These are phyloP conservation scores for Characodon lateralis DNA, from an alignment of 2,797 vertebrate genomes.

Conservation along the genomic window DNA sequence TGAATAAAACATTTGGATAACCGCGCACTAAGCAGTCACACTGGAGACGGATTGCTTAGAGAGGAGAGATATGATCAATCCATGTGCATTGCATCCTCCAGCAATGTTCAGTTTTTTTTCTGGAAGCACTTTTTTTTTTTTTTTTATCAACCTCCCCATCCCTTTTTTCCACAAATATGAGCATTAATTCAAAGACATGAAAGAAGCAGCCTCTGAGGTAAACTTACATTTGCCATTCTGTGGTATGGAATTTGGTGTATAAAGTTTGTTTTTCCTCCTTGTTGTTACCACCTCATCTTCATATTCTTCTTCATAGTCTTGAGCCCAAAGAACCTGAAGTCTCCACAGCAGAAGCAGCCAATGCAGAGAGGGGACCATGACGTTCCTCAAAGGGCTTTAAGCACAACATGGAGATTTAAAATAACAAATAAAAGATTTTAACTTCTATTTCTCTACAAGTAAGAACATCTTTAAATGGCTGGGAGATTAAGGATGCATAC, in stretches of 20 bases:
- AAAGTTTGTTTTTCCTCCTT: constrained; percentile 73
- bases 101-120: constrained; percentile 54
- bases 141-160: constrained; percentile 3
- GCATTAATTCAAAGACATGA: background rate
- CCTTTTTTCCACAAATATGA: background rate
- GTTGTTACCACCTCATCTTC: constrained; percentile 62
- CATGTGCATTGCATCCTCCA: constrained; percentile 47
- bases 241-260: constrained; percentile 73
- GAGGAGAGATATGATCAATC: constrained; percentile 58
- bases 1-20: constrained; percentile 69
- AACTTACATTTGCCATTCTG: constrained; percentile 83
- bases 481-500: constrained; percentile 49
- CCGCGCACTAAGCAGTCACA: constrained; percentile 51
- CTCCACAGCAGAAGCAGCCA: constrained; percentile 84
- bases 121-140: constrained; percentile 21
- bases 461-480: constrained; percentile 28
- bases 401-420: constrained; percentile 29
- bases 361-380: constrained; percentile 69
- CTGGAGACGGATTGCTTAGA: constrained; percentile 62
- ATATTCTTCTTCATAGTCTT: constrained; percentile 80
- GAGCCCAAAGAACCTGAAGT: constrained; percentile 76
- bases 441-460: constrained; percentile 42
- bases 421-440: background rate
- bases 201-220: background rate
- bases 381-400: constrained; percentile 33